Conservation (phyloP, 2,888 invertebrate species). For the Tortrix viridana region DNA sequence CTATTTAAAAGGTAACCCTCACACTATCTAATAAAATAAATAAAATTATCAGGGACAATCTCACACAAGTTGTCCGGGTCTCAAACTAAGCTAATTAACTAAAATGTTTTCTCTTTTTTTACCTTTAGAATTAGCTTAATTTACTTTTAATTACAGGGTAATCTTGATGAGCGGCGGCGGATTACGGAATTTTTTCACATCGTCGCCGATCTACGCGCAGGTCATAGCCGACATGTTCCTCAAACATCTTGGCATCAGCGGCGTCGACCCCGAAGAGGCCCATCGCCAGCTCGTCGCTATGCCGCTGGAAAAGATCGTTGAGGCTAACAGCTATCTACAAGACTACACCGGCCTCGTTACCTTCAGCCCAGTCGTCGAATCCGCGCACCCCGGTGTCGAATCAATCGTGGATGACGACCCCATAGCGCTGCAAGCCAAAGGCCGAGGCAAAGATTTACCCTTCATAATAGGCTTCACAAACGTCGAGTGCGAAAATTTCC, state of each 20-base stretch:
- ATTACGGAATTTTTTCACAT: conserved; percentile 57
- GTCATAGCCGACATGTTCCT: conserved; percentile 54
- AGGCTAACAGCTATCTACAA: conserved; percentile 56
- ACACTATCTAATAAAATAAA: neutral
- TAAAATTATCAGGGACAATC: too few relatives aligned
- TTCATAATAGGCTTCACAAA: conserved; percentile 67
- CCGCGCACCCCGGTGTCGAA: conserved; percentile 58
- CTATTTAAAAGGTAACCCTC: conserved; percentile 61
- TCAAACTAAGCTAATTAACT: neutral
- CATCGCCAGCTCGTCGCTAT: conserved; percentile 58
- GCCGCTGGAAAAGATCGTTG: conserved; percentile 60
- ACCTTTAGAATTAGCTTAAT: neutral
- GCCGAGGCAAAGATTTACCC: conserved; percentile 63
- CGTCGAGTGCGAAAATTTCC: conserved; percentile 68
- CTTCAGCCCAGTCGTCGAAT: conserved; percentile 70
- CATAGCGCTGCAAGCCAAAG: conserved; percentile 56
- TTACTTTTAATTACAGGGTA: conserved; percentile 55
- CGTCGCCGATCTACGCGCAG: conserved; percentile 60
- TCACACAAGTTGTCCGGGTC: too few relatives aligned
- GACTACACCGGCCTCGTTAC: conserved; percentile 58
- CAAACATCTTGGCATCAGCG: conserved; percentile 70
- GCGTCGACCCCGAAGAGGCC: conserved; percentile 58
- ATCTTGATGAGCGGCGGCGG: conserved; percentile 70
- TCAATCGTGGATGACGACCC: conserved; percentile 67
- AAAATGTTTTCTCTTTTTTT: too few relatives aligned